Evolutionary conservation across 2,888 invertebrate species (phyloP), one percentile per base, ranked within the genome.

Genomic region (Macaria notata): DNA sequence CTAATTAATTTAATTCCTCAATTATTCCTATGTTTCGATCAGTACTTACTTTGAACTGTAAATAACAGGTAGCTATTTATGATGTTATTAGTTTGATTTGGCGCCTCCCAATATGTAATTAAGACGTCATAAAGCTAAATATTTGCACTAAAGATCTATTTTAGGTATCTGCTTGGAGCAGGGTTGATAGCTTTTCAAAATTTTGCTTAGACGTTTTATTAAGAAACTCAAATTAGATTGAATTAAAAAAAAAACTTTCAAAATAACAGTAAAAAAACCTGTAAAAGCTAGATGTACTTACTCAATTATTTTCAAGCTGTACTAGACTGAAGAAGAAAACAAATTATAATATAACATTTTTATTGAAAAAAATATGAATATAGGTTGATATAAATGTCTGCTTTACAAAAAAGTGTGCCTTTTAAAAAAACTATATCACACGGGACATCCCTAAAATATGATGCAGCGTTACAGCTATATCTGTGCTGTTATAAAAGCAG

Each of bases 401-500:
- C n/a, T n/a, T n/a, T n/a, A n/a, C n/a, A n/a, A n/a, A n/a, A n/a
- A n/a, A n/a, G 19, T 19, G 19, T 19, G 19, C 19, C 2, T 1
- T 19, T 19, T 19, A 19, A 1, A 19, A 19, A 1, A 19, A 4
- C 33, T 36, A 36, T 2, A 2, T 6, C 1, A 6, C 9, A 3
- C 1, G 8, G 6, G 50, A 49, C 59, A 65, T n/a, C 65, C 65
- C 65, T 65, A 45, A 41, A 44, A 49, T 41, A 48, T 45, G 48
- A 55, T 59, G 45, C 33, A 45, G 39, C 45, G 48, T 54, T 59
- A 42, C 33, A 45, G 39, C 45, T 46, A 5, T 9, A 9, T 50
- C 36, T 44, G 29, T 53, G 46, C 38, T 49, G 45, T 49, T 67
- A 68, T 67, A 68, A 64, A 65, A 59, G 63, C 48, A 54, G 49